These are phyloP conservation scores for Pituophis catenifer DNA, from an alignment of 2,113 vertebrate species.

Conservation along the genomic window DNA sequence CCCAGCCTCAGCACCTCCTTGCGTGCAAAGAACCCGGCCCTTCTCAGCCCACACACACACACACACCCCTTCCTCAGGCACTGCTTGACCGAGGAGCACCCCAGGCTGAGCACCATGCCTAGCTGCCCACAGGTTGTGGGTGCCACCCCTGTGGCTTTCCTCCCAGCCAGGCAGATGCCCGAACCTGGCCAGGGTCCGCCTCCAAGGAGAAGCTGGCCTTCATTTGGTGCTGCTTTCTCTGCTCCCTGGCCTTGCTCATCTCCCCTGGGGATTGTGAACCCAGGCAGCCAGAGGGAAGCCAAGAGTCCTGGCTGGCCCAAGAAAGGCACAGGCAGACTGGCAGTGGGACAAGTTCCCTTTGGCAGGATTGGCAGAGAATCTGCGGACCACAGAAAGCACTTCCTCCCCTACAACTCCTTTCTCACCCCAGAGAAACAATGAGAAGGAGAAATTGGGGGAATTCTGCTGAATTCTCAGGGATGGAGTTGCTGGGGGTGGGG, in stretches of 20 bases:
- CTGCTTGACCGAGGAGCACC: background rate
- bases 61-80: too few relatives aligned
- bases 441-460: background rate
- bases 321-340: background rate
- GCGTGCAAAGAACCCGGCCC: too few relatives aligned
- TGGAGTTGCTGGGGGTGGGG: background rate
- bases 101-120: too few relatives aligned
- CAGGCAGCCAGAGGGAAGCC: background rate
- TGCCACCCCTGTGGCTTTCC: slow-evolving; percentile 13
- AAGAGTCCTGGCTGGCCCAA: background rate
- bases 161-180: slow-evolving; percentile 33
- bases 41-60: background rate
- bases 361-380: background rate
- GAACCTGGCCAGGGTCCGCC: slow-evolving; percentile 64
- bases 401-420: background rate
- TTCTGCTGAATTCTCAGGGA: background rate
- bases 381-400: background rate
- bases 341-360: background rate
- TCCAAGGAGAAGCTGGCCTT: slow-evolving; percentile 54
- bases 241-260: slow-evolving; percentile 35
- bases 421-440: background rate
- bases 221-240: slow-evolving; percentile 30
- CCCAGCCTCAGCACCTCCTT: too few relatives aligned
- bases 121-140: too few relatives aligned
- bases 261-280: slow-evolving; percentile 43